Base-by-base conservation (phyloP, 1,140 invertebrate genomes). In the Drosophila dunni region DNA sequence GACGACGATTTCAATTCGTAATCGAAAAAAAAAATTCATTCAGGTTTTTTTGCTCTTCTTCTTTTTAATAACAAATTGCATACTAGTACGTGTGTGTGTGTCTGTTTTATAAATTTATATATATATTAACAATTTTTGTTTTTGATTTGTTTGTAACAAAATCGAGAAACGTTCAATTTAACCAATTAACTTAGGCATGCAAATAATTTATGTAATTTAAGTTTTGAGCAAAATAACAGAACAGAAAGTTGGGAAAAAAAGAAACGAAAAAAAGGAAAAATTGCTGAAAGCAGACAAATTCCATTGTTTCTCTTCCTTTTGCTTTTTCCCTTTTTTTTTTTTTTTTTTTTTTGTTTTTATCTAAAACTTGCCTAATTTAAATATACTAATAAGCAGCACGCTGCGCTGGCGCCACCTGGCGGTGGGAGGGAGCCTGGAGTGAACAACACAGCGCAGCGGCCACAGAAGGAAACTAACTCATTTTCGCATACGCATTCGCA, bases 341-440 rank as follows among this genome's bases (percentile, higher is more conserved):
- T 29, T 40, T 33, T 34, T 33, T 34, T 44, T 17, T 29, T 45
- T 45, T 42, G 8, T 40, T 34, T 64, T 57, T 65, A 48, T 60
- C 54, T 68, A 68, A 57, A 77, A 67, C 69, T 77, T 77, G 69
- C 63, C 69, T 77, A 77, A 77, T 77, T 77, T 67, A 77, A 77
- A 77, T 73, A 77, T 73, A 77, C 69, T 77, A 76, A 50, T 48
- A 40, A 72, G 46, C 64, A 61, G 61, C 48, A 54, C 66, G 45
- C 69, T 58, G 54, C 45, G 40, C 13, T 68, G 46, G 33, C 70
- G 64, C 67, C 40, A 64, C 11, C 40, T 71, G 53, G 67, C 53
- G 70, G 56, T 40, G 9, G 46, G 29, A 38, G 29, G 7, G 33
- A 38, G 8, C 17, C 17, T 20, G 17, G 17, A 20, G 17, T 38